Evolutionary conservation across 2,888 invertebrate genomes (phyloP), one percentile per base, ranked within the genome.

Genomic region (Colostygia pectinataria): DNA sequence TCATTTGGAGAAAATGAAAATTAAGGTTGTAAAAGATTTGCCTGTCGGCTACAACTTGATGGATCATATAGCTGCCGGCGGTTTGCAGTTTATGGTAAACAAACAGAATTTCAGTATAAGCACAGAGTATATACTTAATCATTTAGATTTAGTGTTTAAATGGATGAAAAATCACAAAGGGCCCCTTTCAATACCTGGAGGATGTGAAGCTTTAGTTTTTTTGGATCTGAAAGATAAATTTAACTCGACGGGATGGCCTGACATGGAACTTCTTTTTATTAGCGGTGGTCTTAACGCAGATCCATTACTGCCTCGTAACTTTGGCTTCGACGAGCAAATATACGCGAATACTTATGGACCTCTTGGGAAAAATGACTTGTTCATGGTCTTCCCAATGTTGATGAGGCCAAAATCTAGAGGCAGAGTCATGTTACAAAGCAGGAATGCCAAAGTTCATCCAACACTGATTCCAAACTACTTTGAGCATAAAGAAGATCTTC

Each of bases 401-500:
- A 91, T 95, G 76, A 90, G 94, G 55, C 95, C 96, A 0, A 92
- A 92, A 68, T 95, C 95, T n/a, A 89, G 90, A 58, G 95, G 95
- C 0, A 86, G 92, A 52, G 77, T 95, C 0, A 90, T 86, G 74
- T 85, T 97, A n/a, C 91, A 90, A 65, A 94, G 93, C 7, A 92
- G 86, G 48, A 93, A 96, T 74, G 96, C 96, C 0, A 91, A 92
- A 60, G 91, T 92, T 0, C 92, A 93, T 63, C 96, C 97, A 0
- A 81, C 92, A n/a, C 90, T 97, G 41, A 92, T 96, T 59, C 95
- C 96, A 0, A 95, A 95, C 72, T 98, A 97, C 77, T 92, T 97
- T 68, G 91, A 93, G 36, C 62, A 86, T 68, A 59, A 84, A 5
- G 88, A 91, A 58, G 96, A 96, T 65, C 77, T 93, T 47, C 83